phyloP scores from a whole-genome alignment of 1,140 invertebrate genomes.

The Nixonia krombeini region DNA sequence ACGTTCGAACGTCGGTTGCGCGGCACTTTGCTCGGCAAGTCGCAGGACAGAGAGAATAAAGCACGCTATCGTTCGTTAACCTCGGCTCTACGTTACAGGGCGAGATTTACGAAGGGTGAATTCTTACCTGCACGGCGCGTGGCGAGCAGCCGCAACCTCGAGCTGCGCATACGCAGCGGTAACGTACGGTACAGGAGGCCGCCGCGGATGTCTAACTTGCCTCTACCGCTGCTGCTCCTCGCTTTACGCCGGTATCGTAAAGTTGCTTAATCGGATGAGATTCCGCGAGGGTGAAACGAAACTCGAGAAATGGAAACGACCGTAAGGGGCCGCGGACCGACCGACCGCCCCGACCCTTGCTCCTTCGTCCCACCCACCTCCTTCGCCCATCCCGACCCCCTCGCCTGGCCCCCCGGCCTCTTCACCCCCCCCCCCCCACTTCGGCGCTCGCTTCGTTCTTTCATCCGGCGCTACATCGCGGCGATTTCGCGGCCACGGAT shows the following conservation, averaged over 20 bases:
- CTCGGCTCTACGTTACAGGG: no score
- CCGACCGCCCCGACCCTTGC: no score
- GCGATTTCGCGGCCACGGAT: not conserved
- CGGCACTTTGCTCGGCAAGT: not conserved
- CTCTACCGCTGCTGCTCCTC: constrained; percentile 13
- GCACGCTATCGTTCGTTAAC: constrained; percentile 26
- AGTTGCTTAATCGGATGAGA: constrained; percentile 60
- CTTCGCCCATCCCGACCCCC: no score
- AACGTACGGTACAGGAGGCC: no score
- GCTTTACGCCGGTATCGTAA: constrained; percentile 56
- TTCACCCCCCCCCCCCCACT: no score
- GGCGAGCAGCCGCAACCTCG: not conserved
- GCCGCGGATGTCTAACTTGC: constrained; percentile 9
- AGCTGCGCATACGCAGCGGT: not conserved
- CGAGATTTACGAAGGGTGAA: constrained; percentile 35
- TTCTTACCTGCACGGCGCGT: not conserved
- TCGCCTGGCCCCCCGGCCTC: no score
- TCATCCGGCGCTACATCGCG: no score
- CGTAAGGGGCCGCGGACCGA: constrained; percentile 55
- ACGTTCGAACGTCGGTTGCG: not conserved
- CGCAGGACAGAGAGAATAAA: constrained; percentile 10
- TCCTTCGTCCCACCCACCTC: no score
- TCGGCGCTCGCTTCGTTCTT: no score
- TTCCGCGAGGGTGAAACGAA: no score
- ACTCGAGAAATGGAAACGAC: constrained; percentile 51